Evolutionary conservation across 2,113 vertebrate genomes (phyloP), one percentile per base, ranked within the genome.

Genomic region (Muntiacus reevesi): DNA sequence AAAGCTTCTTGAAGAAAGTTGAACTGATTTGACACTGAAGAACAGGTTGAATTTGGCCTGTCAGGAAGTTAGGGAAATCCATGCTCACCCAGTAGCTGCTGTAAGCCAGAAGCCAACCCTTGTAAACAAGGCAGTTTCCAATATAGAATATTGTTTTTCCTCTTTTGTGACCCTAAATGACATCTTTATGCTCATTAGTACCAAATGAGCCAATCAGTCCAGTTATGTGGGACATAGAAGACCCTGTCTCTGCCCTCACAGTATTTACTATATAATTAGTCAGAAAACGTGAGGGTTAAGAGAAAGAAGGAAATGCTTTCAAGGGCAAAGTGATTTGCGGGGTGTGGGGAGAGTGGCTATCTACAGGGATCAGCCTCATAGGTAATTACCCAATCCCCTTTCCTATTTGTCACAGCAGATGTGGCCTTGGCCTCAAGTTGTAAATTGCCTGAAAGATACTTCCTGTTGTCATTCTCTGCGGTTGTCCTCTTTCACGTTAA

Each of bases 221-320:
- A 78, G 36, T 54, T 91, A 76, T 47, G 55, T 85, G 62, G 78
- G 52, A 93, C 40, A 74, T 7, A 40, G 87, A 96, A 94, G 92
- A 95, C 50, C 43, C 50, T 89, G 60, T 95, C 33, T 59, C 52
- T 93, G 87, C 57, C 62, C 50, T 95, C 87, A 84, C 60, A 59
- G 79, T 93, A 89, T 94, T 97, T 97, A 92, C 71, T 64, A 93
- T 96, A 33, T 93, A 97, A 96, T 98, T 87, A 94, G 84, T 52
- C 30, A 79, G 88, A 92, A 96, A 97, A 96, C 91, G 27, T 62
- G 45, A 97, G 89, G 67, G 52, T 93, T 93, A 28, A 89, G 92
- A 89, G 71, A 96, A 96, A 87, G 93, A 92, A 94, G 81, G n/a
- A 92, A 92, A 85, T 79, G 25, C 47, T 89, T 93, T 74, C 86